These are phyloP conservation scores for Diplodus puntazzo DNA, from an alignment of 2,797 vertebrate species.

Conservation along the genomic window DNA sequence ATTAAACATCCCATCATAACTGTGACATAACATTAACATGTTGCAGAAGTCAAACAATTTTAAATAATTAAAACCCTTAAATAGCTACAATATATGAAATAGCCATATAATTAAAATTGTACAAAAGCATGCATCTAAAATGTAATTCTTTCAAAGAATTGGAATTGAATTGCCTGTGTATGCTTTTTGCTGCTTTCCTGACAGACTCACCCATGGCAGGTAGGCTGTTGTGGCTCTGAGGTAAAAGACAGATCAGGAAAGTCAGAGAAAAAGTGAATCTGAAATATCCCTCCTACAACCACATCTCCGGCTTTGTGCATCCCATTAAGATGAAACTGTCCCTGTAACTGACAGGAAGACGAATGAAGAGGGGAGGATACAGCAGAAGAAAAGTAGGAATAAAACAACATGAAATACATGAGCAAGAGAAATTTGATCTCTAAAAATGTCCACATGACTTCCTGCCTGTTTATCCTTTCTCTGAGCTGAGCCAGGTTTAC, in stretches of 20 bases:
- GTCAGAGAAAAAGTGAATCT: constrained; percentile 65
- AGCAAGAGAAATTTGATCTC: not conserved
- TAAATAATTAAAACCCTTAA: too few relatives aligned
- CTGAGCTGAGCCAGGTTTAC: too few relatives aligned
- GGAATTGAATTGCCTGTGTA: not conserved
- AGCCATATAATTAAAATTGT: not conserved
- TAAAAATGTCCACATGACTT: not conserved
- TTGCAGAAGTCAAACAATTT: too few relatives aligned
- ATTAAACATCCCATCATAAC: not conserved
- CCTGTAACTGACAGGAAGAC: constrained; percentile 34
- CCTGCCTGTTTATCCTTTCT: not conserved
- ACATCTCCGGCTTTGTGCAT: constrained; percentile 73
- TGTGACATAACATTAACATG: not conserved
- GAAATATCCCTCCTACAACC: constrained; percentile 77
- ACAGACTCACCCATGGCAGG: constrained; percentile 57
- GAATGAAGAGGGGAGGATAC: not conserved
- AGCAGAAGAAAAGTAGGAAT: not conserved
- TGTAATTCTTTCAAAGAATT: too few relatives aligned
- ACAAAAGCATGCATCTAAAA: not conserved
- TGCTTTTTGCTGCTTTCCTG: not conserved
- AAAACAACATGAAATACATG: not conserved
- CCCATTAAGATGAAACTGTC: constrained; percentile 63
- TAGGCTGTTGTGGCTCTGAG: constrained; percentile 38
- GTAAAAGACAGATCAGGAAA: constrained; percentile 74
- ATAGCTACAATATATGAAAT: too few relatives aligned